Conservation (phyloP, 2,113 vertebrate species). For the Thryonomys swinderianus region DNA sequence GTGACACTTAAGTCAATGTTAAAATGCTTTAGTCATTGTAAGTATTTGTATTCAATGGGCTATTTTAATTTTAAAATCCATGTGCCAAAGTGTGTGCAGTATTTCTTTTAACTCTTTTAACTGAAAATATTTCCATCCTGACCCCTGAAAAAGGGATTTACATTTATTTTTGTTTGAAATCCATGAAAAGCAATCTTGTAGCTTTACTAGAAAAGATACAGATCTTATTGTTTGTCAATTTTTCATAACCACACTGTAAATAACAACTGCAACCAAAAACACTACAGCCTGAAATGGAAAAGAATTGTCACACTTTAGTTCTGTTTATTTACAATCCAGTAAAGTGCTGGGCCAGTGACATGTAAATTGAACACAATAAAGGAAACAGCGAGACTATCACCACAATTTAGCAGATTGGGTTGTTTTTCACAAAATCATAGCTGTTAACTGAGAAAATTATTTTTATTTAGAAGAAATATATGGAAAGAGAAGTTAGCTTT, state of each 20-base stretch:
- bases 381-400: neutral
- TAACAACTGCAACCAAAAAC: conserved; percentile 5
- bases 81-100: neutral
- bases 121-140: neutral
- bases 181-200: conserved; percentile 48
- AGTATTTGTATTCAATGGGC: neutral
- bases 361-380: neutral
- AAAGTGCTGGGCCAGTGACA: neutral
- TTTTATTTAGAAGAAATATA: conserved; percentile 31
- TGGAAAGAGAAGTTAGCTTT: neutral
- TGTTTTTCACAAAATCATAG: conserved; percentile 37
- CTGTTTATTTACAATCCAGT: conserved; percentile 10
- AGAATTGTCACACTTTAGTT: neutral
- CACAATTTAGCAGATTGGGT: neutral
- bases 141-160: neutral
- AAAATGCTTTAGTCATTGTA: neutral
- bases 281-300: conserved; percentile 26
- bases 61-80: neutral
- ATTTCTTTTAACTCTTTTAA: conserved; percentile 41
- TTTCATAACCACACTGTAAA: neutral
- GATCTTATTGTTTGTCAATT: neutral
- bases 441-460: neutral
- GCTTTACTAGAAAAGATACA: conserved; percentile 49
- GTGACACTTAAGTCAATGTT: neutral
- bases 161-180: conserved; percentile 49